A percentile compares a stretch with the other conserved stretches of the same genome.
Evolutionary conservation across 1,140 invertebrate genomes (phyloP).

Genomic region (Drosophila cardini): DNA sequence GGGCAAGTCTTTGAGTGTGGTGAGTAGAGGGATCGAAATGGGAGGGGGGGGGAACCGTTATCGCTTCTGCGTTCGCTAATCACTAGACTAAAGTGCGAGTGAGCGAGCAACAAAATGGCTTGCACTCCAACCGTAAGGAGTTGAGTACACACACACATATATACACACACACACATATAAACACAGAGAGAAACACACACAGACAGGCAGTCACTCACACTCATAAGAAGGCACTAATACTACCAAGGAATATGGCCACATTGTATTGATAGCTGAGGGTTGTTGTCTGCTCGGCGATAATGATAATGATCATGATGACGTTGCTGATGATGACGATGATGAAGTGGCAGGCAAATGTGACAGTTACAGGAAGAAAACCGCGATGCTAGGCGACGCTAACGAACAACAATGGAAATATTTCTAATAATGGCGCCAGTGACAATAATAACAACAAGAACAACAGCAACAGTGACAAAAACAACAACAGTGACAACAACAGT

Average conservation of each 20-base stretch:
- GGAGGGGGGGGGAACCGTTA: conserved; percentile 39
- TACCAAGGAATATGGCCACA: conserved; percentile 38
- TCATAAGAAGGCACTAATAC: background rate
- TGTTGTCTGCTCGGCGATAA: background rate
- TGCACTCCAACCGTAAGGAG: conserved; percentile 44
- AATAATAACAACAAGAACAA: conserved; percentile 42
- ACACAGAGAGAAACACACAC: conserved; percentile 5
- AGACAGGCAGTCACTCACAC: conserved; percentile 5
- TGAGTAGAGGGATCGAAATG: too few species aligned
- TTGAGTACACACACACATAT: conserved; percentile 29
- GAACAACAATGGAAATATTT: conserved; percentile 58
- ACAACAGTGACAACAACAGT: conserved; percentile 12
- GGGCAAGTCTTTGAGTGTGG: too few species aligned
- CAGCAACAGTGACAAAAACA: conserved; percentile 8
- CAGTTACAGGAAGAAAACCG: conserved; percentile 67
- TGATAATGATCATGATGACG: conserved; percentile 44
- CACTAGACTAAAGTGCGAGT: conserved; percentile 44
- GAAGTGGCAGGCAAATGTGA: conserved; percentile 73
- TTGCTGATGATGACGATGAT: conserved; percentile 62
- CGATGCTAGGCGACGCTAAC: conserved; percentile 49
- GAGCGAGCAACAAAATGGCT: conserved; percentile 27
- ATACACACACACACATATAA: background rate
- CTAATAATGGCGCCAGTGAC: conserved; percentile 52
- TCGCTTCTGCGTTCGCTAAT: conserved; percentile 64
- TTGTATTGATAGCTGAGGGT: conserved; percentile 40